Conservation (phyloP, 2,113 vertebrate species). For the Isurus oxyrinchus region DNA sequence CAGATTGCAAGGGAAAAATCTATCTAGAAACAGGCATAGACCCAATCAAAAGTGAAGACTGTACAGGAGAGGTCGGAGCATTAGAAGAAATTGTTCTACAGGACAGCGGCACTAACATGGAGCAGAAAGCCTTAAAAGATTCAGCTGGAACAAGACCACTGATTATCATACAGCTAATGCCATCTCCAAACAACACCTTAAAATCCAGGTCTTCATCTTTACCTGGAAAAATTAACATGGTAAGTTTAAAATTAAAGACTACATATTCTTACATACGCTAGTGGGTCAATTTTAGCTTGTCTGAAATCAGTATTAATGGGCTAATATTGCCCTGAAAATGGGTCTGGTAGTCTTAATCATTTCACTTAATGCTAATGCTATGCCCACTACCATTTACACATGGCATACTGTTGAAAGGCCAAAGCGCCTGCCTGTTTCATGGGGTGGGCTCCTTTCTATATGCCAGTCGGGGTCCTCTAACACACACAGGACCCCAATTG, state of each 20-base stretch:
- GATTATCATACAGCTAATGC: conserved; percentile 41
- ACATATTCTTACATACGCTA: background rate
- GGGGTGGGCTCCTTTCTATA: background rate
- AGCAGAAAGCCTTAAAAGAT: conserved; percentile 47
- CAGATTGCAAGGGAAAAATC: conserved; percentile 52
- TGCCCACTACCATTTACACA: background rate
- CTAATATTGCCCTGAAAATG: background rate
- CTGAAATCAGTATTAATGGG: background rate
- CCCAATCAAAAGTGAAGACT: conserved; percentile 56
- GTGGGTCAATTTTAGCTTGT: background rate
- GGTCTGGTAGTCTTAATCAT: background rate
- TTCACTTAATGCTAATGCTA: background rate
- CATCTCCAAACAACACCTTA: conserved; percentile 55
- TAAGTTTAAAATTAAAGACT: conserved; percentile 52
- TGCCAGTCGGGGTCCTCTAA: background rate
- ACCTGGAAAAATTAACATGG: conserved; percentile 58
- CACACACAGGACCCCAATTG: background rate
- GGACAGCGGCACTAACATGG: conserved; percentile 46
- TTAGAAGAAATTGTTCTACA: conserved; percentile 42
- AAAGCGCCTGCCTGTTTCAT: background rate
- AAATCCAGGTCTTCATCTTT: conserved; percentile 62
- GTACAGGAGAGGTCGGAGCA: conserved; percentile 46
- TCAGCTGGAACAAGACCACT: conserved; percentile 41
- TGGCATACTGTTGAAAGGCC: background rate
- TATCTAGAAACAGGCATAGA: conserved; percentile 66